Evolutionary conservation across 2,113 vertebrate genomes (phyloP).

Genomic region (Elephas maximus): DNA sequence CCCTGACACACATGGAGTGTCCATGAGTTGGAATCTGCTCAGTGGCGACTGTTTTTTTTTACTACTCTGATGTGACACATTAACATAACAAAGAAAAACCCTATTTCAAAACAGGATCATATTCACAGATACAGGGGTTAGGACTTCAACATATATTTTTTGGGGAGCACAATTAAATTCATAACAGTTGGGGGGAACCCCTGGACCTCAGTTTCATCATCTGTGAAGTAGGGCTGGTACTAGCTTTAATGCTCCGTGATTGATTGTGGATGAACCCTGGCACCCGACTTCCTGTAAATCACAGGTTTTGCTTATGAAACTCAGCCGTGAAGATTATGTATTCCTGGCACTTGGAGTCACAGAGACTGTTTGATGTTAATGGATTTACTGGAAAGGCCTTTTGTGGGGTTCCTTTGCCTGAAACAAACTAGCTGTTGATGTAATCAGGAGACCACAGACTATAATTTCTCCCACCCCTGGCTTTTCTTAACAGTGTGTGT

Average conservation of each 20-base stretch:
- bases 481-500: neutral
- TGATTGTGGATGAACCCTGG: neutral
- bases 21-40: neutral
- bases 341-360: constrained; percentile 72
- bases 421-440: constrained; percentile 65
- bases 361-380: constrained; percentile 66
- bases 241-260: neutral
- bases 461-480: neutral
- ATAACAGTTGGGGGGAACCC: neutral
- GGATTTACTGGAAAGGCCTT: constrained; percentile 74
- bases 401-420: constrained; percentile 57
- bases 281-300: constrained; percentile 65
- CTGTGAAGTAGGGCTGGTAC: neutral
- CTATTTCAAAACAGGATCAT: neutral
- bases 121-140: neutral
- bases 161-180: neutral
- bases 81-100: neutral
- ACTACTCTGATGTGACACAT: neutral
- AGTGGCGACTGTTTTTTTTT: neutral
- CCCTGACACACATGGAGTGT: neutral
- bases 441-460: constrained; percentile 77
- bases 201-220: neutral
- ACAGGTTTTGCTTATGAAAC: constrained; percentile 67
- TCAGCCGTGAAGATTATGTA: constrained; percentile 5
- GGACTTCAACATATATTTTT: neutral